phyloP scores from a whole-genome alignment of 1,140 invertebrate species.

The Leptestheria dahalacensis region DNA sequence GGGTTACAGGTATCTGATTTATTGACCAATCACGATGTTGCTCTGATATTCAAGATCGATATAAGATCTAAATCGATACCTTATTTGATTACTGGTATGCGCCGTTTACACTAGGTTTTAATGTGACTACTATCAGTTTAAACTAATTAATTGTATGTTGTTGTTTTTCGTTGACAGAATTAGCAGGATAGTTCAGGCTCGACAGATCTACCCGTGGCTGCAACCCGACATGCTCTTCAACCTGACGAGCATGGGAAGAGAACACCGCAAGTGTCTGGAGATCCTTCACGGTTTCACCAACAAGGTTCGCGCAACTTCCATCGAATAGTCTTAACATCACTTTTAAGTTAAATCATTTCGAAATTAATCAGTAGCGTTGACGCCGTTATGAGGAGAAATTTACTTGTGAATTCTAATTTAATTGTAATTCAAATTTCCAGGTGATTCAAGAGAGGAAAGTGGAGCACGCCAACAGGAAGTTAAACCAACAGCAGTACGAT shows the following conservation, averaged over 20 bases:
- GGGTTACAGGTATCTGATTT: too few relatives aligned
- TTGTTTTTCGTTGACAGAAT: conserved; percentile 1
- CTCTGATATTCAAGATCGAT: too few relatives aligned
- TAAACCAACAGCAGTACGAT: not conserved
- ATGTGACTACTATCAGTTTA: not conserved
- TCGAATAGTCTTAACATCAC: not conserved
- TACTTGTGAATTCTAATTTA: too few relatives aligned
- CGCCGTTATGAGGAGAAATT: too few relatives aligned
- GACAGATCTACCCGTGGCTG: conserved; percentile 61
- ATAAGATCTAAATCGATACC: too few relatives aligned
- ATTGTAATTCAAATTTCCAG: not conserved
- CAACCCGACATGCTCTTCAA: conserved; percentile 67
- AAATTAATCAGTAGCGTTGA: too few relatives aligned
- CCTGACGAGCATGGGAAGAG: conserved; percentile 53
- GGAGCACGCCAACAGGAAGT: conserved; percentile 15
- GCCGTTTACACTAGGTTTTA: too few relatives aligned
- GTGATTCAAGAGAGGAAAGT: conserved; percentile 4
- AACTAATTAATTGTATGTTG: conserved; percentile 3
- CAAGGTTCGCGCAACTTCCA: conserved; percentile 30
- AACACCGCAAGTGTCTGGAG: conserved; percentile 54
- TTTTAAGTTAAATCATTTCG: not conserved
- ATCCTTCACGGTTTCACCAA: conserved; percentile 75
- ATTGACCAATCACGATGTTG: too few relatives aligned
- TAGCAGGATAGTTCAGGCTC: not conserved
- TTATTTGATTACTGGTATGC: too few relatives aligned